Evolutionary conservation across 2,113 vertebrate species (phyloP).

Genomic region (Anguilla rostrata): DNA sequence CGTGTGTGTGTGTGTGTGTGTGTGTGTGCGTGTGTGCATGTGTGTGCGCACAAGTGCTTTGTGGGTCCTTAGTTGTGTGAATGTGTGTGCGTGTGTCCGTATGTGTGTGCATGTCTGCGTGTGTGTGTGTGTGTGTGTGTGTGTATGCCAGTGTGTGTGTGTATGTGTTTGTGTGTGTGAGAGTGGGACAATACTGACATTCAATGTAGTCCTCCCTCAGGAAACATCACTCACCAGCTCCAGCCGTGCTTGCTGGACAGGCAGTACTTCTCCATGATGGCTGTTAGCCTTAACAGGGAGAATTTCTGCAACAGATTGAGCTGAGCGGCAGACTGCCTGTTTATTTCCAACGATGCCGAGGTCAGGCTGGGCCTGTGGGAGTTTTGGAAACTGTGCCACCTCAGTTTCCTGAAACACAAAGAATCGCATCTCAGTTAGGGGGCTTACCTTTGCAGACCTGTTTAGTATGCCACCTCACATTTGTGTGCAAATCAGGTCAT

Average conservation of each 20-base stretch:
- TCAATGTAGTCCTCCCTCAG: neutral
- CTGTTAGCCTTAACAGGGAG: constrained; percentile 79
- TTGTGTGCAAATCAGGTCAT: too few relatives aligned
- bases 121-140: neutral
- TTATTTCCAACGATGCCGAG: constrained; percentile 83
- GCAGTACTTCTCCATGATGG: constrained; percentile 82
- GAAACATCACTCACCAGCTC: constrained; percentile 72
- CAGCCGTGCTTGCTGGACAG: constrained; percentile 76
- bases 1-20: neutral
- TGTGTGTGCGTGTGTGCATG: neutral
- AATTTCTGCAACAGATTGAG: constrained; percentile 85
- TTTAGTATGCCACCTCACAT: neutral
- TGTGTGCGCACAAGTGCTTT: neutral
- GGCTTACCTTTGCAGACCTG: neutral
- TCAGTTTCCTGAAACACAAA: constrained; percentile 70
- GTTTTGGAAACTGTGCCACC: constrained; percentile 88
- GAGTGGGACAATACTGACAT: too few relatives aligned
- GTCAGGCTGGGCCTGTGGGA: constrained; percentile 82
- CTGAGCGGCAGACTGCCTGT: constrained; percentile 79
- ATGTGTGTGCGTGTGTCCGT: neutral
- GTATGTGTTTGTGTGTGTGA: neutral
- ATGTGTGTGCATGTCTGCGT: neutral
- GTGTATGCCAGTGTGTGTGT: neutral
- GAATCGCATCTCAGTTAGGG: neutral
- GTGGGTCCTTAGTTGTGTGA: neutral